Evolutionary conservation across 2,113 vertebrate genomes (phyloP), one percentile per base, ranked within the genome.

Genomic region (Dicerorhinus sumatrensis): DNA sequence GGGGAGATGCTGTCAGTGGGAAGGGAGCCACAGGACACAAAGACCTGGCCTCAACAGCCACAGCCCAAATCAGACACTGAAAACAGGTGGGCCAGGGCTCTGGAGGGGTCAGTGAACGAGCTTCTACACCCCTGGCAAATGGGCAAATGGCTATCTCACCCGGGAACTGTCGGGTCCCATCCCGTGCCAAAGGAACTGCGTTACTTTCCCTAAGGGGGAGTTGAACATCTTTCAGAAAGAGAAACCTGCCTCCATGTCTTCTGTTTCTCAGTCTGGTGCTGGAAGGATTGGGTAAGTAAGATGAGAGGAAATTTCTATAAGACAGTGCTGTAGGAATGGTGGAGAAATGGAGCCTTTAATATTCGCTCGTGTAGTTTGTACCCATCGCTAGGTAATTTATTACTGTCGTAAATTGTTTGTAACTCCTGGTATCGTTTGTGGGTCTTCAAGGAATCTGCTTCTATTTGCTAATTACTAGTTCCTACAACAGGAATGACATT

Each of bases 41-140:
- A 79, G 25, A 18, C 36, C n/a, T 76, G 86, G 18, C 60, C 33
- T n/a, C 85, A 72, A 3, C 1, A n/a, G 51, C 46, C 46, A 25
- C 6, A 72, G n/a, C 31, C 72, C 18, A 8, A 56, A 12, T 27
- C 3, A 7, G 48, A 84, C 56, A 62, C 6, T 3, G 23, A 33
- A 16, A n/a, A 29, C 60, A 11, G 9, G 3, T 31, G 36, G 6
- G 27, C 54, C 58, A 23, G 36, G 21, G 13, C 5, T 62, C 70
- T 0, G 33, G 36, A 13, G 25, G 3, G 0, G 4, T 14, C 2
- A 23, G 31, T 5, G 2, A 63, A 8, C 8, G 0, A 1, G 31
- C 58, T 88, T 58, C 12, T 21, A 16, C 17, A 13, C n/a, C 31
- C 14, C 6, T 56, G 70, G 14, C 42, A 1, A 10, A 33, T 8